Percentiles rank a stretch among this genome's conserved stretches.
Evolutionary conservation across 2,113 vertebrate species (phyloP).

Genomic region (Cygnus atratus): DNA sequence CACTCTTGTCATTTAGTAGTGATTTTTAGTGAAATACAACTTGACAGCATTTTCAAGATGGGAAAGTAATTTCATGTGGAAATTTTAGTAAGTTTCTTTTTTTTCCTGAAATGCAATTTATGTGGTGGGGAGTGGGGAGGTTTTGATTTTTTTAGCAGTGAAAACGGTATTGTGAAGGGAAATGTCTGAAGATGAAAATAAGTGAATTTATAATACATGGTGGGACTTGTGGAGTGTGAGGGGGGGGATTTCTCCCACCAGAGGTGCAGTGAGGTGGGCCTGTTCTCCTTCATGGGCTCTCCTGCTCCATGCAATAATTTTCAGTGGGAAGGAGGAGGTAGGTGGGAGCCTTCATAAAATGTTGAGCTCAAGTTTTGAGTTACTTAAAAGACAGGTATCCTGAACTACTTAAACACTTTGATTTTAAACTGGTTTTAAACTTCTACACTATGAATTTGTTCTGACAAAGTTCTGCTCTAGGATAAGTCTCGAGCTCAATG

Average conservation of each 20-base stretch:
- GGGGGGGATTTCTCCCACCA: neutral
- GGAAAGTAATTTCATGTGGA: neutral
- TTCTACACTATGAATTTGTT: neutral
- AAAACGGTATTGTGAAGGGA: neutral
- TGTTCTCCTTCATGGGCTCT: neutral
- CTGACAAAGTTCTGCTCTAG: neutral
- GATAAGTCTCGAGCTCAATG: accelerated
- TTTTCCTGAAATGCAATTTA: neutral
- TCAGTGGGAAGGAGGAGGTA: neutral
- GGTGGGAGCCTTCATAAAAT: neutral
- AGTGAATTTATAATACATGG: neutral
- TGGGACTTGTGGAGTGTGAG: neutral
- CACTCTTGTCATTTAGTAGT: neutral
- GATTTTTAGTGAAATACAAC: neutral
- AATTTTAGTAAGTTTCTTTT: neutral
- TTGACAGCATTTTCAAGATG: neutral
- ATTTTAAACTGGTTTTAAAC: neutral
- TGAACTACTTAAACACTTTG: neutral
- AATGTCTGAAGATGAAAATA: neutral
- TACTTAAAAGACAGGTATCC: neutral
- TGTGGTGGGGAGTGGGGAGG: no score
- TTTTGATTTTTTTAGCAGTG: neutral
- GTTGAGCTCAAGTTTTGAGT: neutral
- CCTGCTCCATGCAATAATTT: neutral
- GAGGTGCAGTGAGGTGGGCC: neutral